These are phyloP conservation scores for Araneus ventricosus DNA, from an alignment of 1,140 invertebrate genomes.

Conservation along the genomic window DNA sequence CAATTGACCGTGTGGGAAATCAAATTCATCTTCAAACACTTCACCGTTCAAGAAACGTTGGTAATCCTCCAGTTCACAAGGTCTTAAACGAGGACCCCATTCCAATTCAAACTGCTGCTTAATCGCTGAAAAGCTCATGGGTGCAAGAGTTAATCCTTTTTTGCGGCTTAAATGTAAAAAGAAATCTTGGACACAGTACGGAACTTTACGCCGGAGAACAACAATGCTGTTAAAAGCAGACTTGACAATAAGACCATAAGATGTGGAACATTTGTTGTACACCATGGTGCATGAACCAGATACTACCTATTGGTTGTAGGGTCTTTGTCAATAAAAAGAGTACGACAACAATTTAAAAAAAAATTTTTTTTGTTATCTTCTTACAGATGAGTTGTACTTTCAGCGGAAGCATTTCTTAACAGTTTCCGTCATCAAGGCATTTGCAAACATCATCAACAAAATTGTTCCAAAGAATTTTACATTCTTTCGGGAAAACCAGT, in stretches of 20 bases:
- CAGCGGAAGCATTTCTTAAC: too few relatives aligned
- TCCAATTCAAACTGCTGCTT: not conserved
- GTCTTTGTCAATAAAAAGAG: too few relatives aligned
- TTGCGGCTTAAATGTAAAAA: not conserved
- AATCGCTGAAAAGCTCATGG: not conserved
- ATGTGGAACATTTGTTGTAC: not conserved
- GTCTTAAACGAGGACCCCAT: not conserved
- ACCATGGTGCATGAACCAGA: not conserved
- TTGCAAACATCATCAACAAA: too few relatives aligned
- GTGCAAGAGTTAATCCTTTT: rapidly evolving
- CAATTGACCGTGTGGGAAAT: conserved; percentile 49
- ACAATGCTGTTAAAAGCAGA: not conserved
- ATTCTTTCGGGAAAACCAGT: too few relatives aligned
- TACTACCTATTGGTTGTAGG: too few relatives aligned
- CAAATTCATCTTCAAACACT: not conserved
- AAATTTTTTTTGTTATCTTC: too few relatives aligned
- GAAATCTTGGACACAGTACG: conserved; percentile 29
- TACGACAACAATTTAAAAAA: too few relatives aligned
- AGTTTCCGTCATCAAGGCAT: too few relatives aligned
- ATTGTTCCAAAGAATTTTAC: too few relatives aligned
- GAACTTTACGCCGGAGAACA: not conserved
- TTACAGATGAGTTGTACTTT: too few relatives aligned
- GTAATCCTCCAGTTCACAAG: not conserved
- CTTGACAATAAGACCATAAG: not conserved
- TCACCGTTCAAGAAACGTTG: not conserved